Base-by-base conservation (phyloP, 2,113 vertebrate genomes). In the Amazona guildingii region DNA sequence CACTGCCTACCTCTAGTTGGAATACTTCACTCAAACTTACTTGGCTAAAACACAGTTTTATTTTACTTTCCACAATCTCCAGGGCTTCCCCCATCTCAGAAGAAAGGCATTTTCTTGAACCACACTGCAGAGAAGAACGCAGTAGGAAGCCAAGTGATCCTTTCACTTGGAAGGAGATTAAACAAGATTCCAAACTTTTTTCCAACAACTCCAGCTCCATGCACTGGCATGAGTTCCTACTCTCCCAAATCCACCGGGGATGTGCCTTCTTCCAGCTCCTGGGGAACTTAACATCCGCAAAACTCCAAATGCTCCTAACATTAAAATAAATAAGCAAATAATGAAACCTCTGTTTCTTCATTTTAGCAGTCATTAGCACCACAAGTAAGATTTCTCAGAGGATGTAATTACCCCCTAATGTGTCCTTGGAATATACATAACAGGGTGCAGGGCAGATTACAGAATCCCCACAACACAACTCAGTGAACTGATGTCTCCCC, bases 41-140 rank as follows among this genome's bases (percentile, higher is more conserved):
- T 92, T 88, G 77, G 84, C 81, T 79, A 75, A 91, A 94, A 88
- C 10, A 78, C 46, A 72, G 43, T 69, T 93, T 62, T 57, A 29
- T 62, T 66, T 82, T 96, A 90, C 90, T 96, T 96, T 97, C 88
- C 83, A 94, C 66, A 82, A 74, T 82, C 94, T 93, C 95, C 72
- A 76, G 74, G 83, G 88, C 49, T 94, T 79, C 70, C 63, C 57
- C 44, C 61, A 79, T 85, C 81, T 86, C 64, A 68, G 52, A 91
- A 95, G 85, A 94, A 94, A 91, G 82, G 84, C 84, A 92, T 96
- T 96, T 96, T 92, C 90, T 92, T 83, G 92, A 96, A 96, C 92
- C 92, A 84, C 88, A 81, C 83, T 83, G 83, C 64, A 92, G 92
- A 90, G 79, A 96, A 96, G 68, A 94, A 96, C 87, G 95, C 67